These are phyloP conservation scores for Hippocampus kuda DNA, from an alignment of 2,797 vertebrate species.

Conservation along the genomic window DNA sequence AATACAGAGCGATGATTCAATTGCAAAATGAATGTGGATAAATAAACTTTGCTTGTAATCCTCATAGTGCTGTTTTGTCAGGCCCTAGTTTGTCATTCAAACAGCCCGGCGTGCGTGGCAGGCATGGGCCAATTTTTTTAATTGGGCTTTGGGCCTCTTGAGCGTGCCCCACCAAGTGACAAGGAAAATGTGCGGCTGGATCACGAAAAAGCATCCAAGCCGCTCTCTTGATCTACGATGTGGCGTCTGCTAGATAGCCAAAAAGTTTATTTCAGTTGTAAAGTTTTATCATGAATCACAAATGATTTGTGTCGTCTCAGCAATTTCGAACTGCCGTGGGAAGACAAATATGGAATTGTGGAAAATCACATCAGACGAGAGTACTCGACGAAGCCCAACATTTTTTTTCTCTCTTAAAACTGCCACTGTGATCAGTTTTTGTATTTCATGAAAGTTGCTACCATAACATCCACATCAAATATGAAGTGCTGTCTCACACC, in stretches of 20 bases:
- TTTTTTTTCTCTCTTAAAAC: background rate
- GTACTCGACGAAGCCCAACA: background rate
- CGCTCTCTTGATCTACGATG: background rate
- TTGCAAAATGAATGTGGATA: background rate
- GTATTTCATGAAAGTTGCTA: background rate
- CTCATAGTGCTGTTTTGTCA: background rate
- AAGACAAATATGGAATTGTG: background rate
- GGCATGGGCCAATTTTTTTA: conserved; percentile 1
- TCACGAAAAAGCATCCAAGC: background rate
- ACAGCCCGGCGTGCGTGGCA: background rate
- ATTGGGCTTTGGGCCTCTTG: background rate
- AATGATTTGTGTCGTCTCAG: conserved; percentile 2
- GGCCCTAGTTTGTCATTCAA: background rate
- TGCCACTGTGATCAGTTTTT: background rate
- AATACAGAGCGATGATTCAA: conserved; percentile 3
- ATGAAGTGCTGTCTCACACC: background rate
- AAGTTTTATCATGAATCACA: conserved; percentile 4
- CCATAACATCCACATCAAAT: background rate
- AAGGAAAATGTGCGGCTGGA: background rate
- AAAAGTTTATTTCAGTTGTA: background rate
- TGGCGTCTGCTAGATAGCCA: background rate
- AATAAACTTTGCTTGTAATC: background rate
- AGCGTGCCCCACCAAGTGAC: background rate
- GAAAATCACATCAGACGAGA: background rate
- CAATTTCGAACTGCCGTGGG: background rate